Evolutionary conservation across 64 coral and sea anemone species (phyloP), one percentile per base, ranked within the genome.

Genomic region (Stylophora pistillata): DNA sequence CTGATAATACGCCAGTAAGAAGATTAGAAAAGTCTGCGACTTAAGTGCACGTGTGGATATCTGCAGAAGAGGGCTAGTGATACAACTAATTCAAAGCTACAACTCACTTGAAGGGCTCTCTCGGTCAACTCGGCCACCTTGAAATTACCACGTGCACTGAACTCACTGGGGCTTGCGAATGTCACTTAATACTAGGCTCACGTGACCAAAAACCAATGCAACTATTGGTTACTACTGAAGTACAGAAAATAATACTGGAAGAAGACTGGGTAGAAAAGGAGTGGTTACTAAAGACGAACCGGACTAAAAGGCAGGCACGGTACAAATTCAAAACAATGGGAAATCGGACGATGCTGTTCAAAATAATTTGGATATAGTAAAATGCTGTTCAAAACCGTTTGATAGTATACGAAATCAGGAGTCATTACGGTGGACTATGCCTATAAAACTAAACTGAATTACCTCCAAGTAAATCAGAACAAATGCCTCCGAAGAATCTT

Each of bases 161-260:
- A 21, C 69, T 60, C 31, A 82, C 33, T 26, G 0, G 2, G 2
- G 79, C 15, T 34, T 16, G 1, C 13, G 10, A 1, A 1, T 26
- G 11, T 13, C 2, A 0, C 23, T 82, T 65, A 65, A 65, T 37
- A 34, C 0, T 13, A 25, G 21, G 5, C 27, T 11, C 80, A 84
- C 21, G 80, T 84, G 80, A 70, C 69, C 80, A 84, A 70, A 47
- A 13, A 27, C 14, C 61, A 84, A 70, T 70, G 20, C 61, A 54
- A 84, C 37, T 60, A 84, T 84, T 84, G 80, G 80, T 84, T 84
- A 10, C 64, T 12, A 27, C 20, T 9, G 64, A 1, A 10, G 23
- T 11, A n/a, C 63, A 21, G 10, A 23, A n/a, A 5, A 26, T 25
- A 21, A 2, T 65, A 68, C 25, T 13, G 64, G 26, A 21, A 26